Base-by-base conservation (phyloP, 2,888 invertebrate species). In the Halictus ligatus region DNA sequence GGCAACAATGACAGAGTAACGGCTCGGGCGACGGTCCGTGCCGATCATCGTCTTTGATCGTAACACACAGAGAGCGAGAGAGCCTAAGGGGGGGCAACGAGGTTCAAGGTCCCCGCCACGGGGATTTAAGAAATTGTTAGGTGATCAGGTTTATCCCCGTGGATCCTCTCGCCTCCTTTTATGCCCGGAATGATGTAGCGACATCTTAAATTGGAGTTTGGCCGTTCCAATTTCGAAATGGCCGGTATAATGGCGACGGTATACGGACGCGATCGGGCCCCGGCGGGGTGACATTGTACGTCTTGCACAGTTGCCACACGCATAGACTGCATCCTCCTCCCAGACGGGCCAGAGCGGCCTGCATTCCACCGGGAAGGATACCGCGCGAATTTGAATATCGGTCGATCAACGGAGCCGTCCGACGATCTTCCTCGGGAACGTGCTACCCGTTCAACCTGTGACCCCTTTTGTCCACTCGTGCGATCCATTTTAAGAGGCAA, bases 361-460 rank as follows among this genome's bases (percentile, higher is more conserved):
- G 91, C 92, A 93, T 93, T 93, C 92, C 91, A 85, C 71, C 71
- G 25, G 78, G 69, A 85, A 87, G 89, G 85, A 78, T 87, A 85
- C 86, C 75, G 86, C 82, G 72, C 88, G 84, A 89, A 92, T 92
- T 92, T 92, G 92, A 92, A 93, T 93, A 93, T 92, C 92, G 89
- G 88, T 86, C 79, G 88, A 92, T 92, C 91, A 87, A 89, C 75
- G 85, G 80, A 74, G 81, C 80, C 83, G 86, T 81, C 86, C 76
- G 60, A 71, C 81, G 80, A 87, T 90, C 89, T 91, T 88, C 83
- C 87, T 72, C 72, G 80, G 15, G 76, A 80, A 72, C 80, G 83
- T 79, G 87, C 78, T 87, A 81, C 84, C 87, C 84, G 84, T 87
- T 88, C 87, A 88, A 87, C 87, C 87, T 81, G 81, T 88, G 87